Evolutionary conservation across 1,140 invertebrate genomes (phyloP).

Genomic region (Augochlora pura): DNA sequence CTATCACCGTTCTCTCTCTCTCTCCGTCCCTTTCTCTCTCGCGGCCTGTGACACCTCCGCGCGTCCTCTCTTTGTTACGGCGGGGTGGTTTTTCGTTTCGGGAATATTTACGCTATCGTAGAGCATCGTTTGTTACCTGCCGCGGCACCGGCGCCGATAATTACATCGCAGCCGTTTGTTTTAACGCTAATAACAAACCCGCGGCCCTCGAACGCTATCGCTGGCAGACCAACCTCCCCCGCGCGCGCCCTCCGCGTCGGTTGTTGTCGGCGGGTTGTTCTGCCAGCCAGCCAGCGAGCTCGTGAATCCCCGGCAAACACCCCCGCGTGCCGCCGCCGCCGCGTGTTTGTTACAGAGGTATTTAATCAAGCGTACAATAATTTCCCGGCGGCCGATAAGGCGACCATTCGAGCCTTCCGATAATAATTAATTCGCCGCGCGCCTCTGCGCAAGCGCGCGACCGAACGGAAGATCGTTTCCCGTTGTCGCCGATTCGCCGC

Average conservation of each 20-base stretch:
- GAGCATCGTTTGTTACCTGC: constrained; percentile 52
- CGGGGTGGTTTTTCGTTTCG: constrained; percentile 56
- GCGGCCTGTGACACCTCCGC: neutral
- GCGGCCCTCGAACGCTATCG: constrained; percentile 16
- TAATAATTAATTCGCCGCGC: constrained; percentile 61
- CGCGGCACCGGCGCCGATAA: constrained; percentile 57
- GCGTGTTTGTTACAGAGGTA: constrained; percentile 41
- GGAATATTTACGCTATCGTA: constrained; percentile 55
- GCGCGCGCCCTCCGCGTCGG: neutral
- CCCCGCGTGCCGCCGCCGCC: neutral
- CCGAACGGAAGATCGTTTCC: neutral
- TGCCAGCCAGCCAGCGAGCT: neutral
- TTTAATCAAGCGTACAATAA: constrained; percentile 61
- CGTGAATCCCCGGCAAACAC: neutral
- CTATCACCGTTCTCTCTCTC: too few species aligned
- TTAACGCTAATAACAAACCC: constrained; percentile 64
- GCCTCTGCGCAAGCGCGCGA: neutral
- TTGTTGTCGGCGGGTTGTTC: neutral
- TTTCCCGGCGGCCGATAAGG: constrained; percentile 48
- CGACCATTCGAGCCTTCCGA: constrained; percentile 38
- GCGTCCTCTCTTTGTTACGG: constrained; percentile 19
- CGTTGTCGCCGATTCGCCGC: neutral
- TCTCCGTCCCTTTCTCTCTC: too few species aligned
- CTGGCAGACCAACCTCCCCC: neutral
- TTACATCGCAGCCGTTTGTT: constrained; percentile 68